Base-by-base conservation (phyloP, 2,888 invertebrate genomes). In the Plemyria rubiginata region DNA sequence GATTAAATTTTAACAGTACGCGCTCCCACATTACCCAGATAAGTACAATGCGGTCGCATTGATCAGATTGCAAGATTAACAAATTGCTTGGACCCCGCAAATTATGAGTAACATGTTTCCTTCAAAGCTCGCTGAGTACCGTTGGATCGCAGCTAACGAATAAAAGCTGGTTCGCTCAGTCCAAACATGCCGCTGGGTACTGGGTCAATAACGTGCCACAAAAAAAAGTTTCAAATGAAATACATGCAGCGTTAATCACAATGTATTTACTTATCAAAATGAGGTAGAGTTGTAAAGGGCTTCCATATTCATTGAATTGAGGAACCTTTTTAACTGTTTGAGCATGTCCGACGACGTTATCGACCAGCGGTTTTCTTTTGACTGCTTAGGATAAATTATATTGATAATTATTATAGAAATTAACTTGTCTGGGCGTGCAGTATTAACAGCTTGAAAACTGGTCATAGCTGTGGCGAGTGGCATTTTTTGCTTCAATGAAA, bases 31-130 rank as follows among this genome's bases (percentile, higher is more conserved):
- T 51, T 70, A 71, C 67, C 71, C 75, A 70, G 65, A 68, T 67
- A 61, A 71, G 70, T 74, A 70, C 75, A 80, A 78, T 77, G 72
- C 68, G 54, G 63, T 55, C 57, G 58, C 60, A 71, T 70, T 64
- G 68, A 73, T 72, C 70, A 72, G 75, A 76, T 75, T 72, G 72
- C 71, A 70, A 73, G 79, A 81, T 82, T 76, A 78, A 78, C 74
- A 78, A 81, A 80, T 78, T 75, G 71, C 74, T 75, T 69, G 66
- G 72, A 70, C 67, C 67, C 16, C 61, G 70, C 56, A 73, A 77
- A 79, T 81, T 77, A n/a, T n/a, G n/a, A n/a, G n/a, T n/a, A 78
- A 76, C 75, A 78, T 75, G 74, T 74, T 75, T 68, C 29, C 54
- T 54, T 46, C n/a, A 28, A 58, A 58, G 38, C 45, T 28, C 32